Base-by-base conservation (phyloP, 2,888 invertebrate species). In the Myathropa florea region DNA sequence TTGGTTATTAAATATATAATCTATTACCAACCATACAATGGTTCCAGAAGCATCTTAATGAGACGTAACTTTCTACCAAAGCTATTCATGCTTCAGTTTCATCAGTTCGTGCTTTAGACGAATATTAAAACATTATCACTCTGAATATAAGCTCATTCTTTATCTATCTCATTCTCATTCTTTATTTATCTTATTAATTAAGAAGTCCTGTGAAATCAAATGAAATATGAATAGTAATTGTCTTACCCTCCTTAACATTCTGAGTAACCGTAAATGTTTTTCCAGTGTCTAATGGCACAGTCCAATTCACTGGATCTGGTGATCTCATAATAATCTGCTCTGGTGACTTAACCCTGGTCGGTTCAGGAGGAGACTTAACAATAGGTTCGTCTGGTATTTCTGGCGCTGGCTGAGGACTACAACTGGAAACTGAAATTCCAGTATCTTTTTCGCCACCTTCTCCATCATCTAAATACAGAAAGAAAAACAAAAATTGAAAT, bases 241-340 rank as follows among this genome's bases (percentile, higher is more conserved):
- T 10, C 75, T 91, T 92, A 95, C 96, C 95, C 93, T 95, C 95
- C 91, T 96, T 96, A 90, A 97, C 97, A 93, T 97, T 97, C 94
- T 97, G 97, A 85, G 97, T 97, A 90, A 97, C 97, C 57, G 97
- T 97, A 93, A 97, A 97, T 55, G 97, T 97, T 94, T 97, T 97
- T 90, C 97, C 97, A 89, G 97, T 98, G 93, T 98, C 98, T 91
- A 98, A 94, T 73, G 98, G 97, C 84, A 98, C 97, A 68, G 97
- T 98, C 98, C 98, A 98, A 93, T 97, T 97, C 90, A 98, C 98
- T 70, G 98, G 98, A 93, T 98, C 98, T 14, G 98, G 98, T 23
- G 97, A 97, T 89, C 97, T 95, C 96, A 97, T 97, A 92, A 97
- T 95, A 93, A 97, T 96, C 93, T 97, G 97, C 92, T 98, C 98